Conservation (phyloP, 2,113 vertebrate species). For the Equus przewalskii region DNA sequence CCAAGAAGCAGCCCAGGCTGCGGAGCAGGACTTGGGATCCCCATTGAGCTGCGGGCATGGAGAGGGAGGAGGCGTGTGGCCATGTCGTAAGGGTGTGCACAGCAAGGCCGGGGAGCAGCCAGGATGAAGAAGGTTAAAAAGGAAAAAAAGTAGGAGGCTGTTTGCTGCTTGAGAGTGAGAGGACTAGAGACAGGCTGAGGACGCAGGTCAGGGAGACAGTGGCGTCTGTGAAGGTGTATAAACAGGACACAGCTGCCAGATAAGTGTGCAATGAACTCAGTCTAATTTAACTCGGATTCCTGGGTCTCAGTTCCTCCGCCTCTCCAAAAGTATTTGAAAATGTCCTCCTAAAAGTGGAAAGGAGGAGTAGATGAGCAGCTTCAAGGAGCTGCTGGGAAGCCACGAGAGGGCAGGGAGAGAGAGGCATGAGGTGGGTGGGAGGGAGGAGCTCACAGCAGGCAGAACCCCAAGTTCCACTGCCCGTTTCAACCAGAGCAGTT, state of each 20-base stretch:
- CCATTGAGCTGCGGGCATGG: not conserved
- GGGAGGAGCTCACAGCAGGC: no score
- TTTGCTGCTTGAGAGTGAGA: not conserved
- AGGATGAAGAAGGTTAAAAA: not conserved
- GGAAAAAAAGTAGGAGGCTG: not conserved
- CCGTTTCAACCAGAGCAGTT: not conserved
- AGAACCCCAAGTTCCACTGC: not conserved
- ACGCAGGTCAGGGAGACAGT: not conserved
- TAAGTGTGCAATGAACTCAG: not conserved
- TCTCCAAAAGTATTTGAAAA: not conserved
- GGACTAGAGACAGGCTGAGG: not conserved
- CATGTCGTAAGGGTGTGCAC: no score
- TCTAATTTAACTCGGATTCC: not conserved
- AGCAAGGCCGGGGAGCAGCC: not conserved
- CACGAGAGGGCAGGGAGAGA: not conserved
- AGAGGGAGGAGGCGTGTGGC: not conserved
- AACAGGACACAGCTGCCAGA: not conserved
- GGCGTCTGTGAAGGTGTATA: not conserved
- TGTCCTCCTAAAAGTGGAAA: not conserved
- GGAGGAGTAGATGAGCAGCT: not conserved
- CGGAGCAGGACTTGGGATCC: not conserved
- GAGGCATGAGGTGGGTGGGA: fast-evolving
- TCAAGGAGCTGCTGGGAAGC: not conserved
- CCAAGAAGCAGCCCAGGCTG: not conserved
- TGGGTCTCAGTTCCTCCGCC: not conserved